These are phyloP conservation scores for Benitochromis conjunctus DNA, from an alignment of 2,113 vertebrate species.

Conservation along the genomic window DNA sequence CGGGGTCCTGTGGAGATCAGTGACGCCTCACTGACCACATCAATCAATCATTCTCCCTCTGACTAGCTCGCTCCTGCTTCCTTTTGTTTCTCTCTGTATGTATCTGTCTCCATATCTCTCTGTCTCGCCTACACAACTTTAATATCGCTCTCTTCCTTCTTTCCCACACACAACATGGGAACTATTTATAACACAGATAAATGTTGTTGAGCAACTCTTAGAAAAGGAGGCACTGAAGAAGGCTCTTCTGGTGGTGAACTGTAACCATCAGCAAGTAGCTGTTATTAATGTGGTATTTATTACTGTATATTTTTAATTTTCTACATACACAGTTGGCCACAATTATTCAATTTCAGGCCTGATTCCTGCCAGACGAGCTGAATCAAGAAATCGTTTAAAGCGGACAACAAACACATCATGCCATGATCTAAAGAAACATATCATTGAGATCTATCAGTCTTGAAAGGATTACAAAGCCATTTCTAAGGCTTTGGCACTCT, in stretches of 20 bases:
- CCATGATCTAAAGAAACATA: not conserved
- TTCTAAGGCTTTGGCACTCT: not conserved
- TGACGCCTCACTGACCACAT: constrained; percentile 74
- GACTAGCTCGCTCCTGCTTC: constrained; percentile 52
- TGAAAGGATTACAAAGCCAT: not conserved
- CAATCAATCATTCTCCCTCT: constrained; percentile 74
- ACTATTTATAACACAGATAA: constrained; percentile 26
- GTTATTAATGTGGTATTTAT: not conserved
- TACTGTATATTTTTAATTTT: not conserved
- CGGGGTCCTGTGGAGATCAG: constrained; percentile 68
- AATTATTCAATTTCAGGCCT: not conserved
- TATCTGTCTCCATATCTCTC: constrained; percentile 60
- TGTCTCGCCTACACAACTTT: constrained; percentile 56
- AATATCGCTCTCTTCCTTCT: constrained; percentile 52
- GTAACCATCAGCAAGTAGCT: not conserved
- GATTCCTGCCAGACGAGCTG: not conserved
- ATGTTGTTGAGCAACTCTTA: not conserved
- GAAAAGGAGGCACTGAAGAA: not conserved
- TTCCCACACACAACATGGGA: constrained; percentile 63
- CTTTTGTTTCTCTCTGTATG: constrained; percentile 69
- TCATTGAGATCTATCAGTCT: not conserved
- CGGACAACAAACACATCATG: not conserved
- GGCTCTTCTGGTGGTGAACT: not conserved
- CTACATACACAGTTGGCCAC: not conserved
- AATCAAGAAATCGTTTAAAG: not conserved